These are phyloP conservation scores for Drosophila meridiana DNA, from an alignment of 2,888 invertebrate species.

Conservation along the genomic window DNA sequence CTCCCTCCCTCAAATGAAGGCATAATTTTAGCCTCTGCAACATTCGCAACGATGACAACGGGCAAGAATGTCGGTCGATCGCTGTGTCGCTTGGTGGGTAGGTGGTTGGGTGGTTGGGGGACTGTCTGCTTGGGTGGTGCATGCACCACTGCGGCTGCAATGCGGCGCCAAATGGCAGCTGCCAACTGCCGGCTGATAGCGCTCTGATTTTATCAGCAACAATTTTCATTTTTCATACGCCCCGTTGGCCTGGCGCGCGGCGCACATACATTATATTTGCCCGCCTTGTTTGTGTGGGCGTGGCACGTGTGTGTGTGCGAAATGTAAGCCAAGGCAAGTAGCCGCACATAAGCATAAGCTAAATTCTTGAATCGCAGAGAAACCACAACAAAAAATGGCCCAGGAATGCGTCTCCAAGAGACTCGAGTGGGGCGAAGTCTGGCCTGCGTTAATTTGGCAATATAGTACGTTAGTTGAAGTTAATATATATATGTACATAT, in stretches of 20 bases:
- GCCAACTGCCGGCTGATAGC: conserved; percentile 68
- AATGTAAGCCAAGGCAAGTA: conserved; percentile 73
- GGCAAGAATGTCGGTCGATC: conserved; percentile 54
- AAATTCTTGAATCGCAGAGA: conserved; percentile 60
- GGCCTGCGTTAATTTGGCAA: conserved; percentile 1
- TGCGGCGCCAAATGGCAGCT: conserved; percentile 64
- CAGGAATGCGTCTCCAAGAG: background rate
- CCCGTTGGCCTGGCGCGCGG: conserved; percentile 24
- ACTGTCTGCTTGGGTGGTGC: conserved; percentile 4
- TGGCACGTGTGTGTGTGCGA: conserved; percentile 20
- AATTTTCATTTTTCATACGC: conserved; percentile 76
- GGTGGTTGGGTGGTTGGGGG: background rate
- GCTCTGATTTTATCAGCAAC: conserved; percentile 77
- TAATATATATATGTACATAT: background rate
- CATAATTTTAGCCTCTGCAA: conserved; percentile 72
- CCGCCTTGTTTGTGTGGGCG: conserved; percentile 31
- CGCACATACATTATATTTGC: conserved; percentile 60
- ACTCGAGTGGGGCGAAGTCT: background rate
- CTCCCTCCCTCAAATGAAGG: conserved; percentile 37
- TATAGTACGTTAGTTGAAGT: background rate
- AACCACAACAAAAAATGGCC: conserved; percentile 41
- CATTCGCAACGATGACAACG: conserved; percentile 77
- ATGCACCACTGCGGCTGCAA: conserved; percentile 62
- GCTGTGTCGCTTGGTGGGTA: conserved; percentile 10
- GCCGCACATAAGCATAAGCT: conserved; percentile 57